Evolutionary conservation across 1,140 invertebrate genomes (phyloP).

Genomic region (Pollicipes pollicipes): DNA sequence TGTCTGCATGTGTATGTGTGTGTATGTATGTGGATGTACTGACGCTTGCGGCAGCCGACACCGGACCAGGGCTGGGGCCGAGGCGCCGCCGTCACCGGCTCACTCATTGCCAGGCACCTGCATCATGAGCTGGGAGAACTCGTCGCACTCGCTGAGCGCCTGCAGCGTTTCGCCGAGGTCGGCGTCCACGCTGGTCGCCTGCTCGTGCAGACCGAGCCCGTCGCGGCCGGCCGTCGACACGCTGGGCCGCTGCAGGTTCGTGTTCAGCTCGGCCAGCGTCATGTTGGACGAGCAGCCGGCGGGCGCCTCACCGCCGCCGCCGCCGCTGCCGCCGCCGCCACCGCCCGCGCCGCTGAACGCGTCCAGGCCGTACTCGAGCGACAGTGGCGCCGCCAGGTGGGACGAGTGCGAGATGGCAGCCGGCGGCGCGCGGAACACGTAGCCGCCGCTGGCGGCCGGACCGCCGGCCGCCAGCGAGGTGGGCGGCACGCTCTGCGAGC

Average conservation of each 20-base stretch:
- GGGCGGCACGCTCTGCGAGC: slow-evolving; percentile 10
- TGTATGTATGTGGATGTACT: too few species aligned
- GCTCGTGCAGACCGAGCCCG: slow-evolving; percentile 14
- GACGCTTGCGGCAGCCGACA: too few species aligned
- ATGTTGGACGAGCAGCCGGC: slow-evolving; percentile 7
- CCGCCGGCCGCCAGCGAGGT: slow-evolving; percentile 9
- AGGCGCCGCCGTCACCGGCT: too few species aligned
- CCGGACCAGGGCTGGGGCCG: too few species aligned
- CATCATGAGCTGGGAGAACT: background rate
- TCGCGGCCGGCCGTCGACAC: slow-evolving; percentile 15
- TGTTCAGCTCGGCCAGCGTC: slow-evolving; percentile 14
- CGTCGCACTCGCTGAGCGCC: slow-evolving; percentile 2
- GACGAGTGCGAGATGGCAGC: slow-evolving; percentile 11
- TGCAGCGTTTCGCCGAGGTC: background rate
- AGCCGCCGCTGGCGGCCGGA: slow-evolving; percentile 6
- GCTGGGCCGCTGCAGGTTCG: slow-evolving; percentile 15
- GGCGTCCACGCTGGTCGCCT: slow-evolving; percentile 10
- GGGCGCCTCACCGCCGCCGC: slow-evolving; percentile 8
- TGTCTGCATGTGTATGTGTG: background rate
- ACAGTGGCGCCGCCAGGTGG: slow-evolving; percentile 16
- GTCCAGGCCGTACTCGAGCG: slow-evolving; percentile 15
- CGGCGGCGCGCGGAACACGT: slow-evolving; percentile 14
- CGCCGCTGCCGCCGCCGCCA: slow-evolving; percentile 11
- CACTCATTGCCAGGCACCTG: background rate
- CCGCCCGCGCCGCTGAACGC: slow-evolving; percentile 14